Percentiles rank a stretch among this genome's conserved stretches.
Conservation (phyloP, 1,140 invertebrate species). For the Bombus cullumanus region DNA sequence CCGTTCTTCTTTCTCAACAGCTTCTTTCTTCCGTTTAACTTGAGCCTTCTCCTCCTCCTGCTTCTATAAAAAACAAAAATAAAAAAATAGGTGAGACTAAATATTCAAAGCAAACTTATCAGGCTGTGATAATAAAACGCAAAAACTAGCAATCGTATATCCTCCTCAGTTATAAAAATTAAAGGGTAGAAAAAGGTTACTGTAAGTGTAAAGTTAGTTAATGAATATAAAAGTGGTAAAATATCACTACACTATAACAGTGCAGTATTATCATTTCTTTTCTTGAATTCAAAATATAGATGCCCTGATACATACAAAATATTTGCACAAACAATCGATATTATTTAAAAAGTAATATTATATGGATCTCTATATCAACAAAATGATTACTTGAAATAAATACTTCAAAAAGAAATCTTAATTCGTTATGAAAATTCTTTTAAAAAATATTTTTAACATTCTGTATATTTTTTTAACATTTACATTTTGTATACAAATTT, state of each 20-base stretch:
- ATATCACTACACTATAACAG: slow-evolving; percentile 39
- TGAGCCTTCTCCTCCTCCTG: slow-evolving; percentile 86
- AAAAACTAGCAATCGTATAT: slow-evolving; percentile 74
- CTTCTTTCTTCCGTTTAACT: slow-evolving; percentile 84
- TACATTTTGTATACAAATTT: slow-evolving; percentile 6
- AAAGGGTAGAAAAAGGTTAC: slow-evolving; percentile 43
- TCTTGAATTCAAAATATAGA: slow-evolving; percentile 25
- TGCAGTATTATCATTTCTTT: slow-evolving; percentile 7
- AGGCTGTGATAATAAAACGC: slow-evolving; percentile 67
- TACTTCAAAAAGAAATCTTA: neutral
- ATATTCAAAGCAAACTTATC: slow-evolving; percentile 44
- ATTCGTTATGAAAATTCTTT: neutral
- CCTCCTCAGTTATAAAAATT: slow-evolving; percentile 52
- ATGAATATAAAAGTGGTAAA: slow-evolving; percentile 33
- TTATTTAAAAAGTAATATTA: neutral
- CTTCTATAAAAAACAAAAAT: slow-evolving; percentile 84
- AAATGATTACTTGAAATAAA: slow-evolving; percentile 24
- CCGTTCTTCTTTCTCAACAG: slow-evolving; percentile 81
- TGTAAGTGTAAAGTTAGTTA: slow-evolving; percentile 55
- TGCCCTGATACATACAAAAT: slow-evolving; percentile 23
- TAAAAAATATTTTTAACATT: neutral
- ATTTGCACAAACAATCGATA: neutral
- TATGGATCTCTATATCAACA: neutral
- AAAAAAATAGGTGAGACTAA: slow-evolving; percentile 54
- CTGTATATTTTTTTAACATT: neutral